Evolutionary conservation across 1,140 invertebrate species (phyloP).

Genomic region (Drosophila rufa): DNA sequence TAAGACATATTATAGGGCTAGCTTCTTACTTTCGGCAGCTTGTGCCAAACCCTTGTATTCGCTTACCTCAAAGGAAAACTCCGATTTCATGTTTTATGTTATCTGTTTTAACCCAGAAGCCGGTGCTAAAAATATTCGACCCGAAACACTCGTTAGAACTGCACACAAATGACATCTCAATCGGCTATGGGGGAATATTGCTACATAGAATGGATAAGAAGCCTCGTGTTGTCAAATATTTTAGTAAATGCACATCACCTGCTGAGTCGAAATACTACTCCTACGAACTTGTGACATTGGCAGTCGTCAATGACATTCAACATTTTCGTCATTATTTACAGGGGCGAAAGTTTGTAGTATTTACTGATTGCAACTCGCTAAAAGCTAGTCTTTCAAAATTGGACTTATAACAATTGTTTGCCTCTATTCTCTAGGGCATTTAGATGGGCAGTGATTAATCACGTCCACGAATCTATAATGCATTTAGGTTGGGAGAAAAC

Average conservation of each 20-base stretch:
- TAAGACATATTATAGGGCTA: too few relatives aligned
- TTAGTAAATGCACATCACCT: neutral
- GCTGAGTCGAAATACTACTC: neutral
- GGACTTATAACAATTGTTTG: neutral
- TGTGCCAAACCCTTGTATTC: too few relatives aligned
- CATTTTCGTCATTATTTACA: neutral
- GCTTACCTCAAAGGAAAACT: too few relatives aligned
- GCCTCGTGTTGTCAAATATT: neutral
- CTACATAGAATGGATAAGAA: too few relatives aligned
- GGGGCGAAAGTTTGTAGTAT: neutral
- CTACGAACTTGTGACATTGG: neutral
- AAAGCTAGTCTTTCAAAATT: neutral
- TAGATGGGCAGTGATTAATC: neutral
- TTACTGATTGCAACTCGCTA: neutral
- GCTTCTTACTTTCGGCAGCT: too few relatives aligned
- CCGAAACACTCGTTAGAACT: neutral
- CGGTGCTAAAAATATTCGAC: neutral
- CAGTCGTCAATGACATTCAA: neutral
- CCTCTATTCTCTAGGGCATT: neutral
- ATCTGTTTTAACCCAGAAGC: too few relatives aligned
- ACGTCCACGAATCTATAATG: neutral
- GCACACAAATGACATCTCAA: neutral
- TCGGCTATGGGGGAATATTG: too few relatives aligned
- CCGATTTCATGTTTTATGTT: too few relatives aligned
- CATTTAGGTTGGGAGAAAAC: slow-evolving; percentile 1